Percentiles rank a stretch among this genome's conserved stretches.
Conservation (phyloP, 2,113 vertebrate genomes). For the Anser cygnoides region DNA sequence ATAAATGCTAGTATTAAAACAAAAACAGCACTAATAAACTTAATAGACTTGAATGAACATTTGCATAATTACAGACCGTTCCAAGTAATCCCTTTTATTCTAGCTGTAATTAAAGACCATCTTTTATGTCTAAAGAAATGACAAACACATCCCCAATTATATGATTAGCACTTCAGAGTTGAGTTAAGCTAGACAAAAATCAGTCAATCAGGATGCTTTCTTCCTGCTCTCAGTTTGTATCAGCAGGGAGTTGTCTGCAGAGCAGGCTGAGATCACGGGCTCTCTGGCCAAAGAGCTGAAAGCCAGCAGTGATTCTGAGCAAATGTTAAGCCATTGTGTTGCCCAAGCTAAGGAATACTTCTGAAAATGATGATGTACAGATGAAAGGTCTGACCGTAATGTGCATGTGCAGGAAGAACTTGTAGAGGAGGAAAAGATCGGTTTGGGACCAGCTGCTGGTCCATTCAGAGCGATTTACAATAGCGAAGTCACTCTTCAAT, state of each 20-base stretch:
- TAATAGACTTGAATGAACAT: background rate
- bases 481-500: background rate
- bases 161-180: background rate
- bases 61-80: slow-evolving; percentile 22
- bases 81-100: background rate
- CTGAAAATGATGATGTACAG: background rate
- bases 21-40: background rate
- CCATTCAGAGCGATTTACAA: background rate
- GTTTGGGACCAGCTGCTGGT: background rate
- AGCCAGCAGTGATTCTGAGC: background rate
- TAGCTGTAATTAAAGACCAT: background rate
- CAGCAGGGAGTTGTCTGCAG: background rate
- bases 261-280: background rate
- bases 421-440: background rate
- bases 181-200: background rate
- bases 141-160: background rate
- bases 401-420: background rate
- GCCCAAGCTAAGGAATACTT: background rate
- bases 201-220: background rate
- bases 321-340: background rate
- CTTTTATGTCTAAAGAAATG: slow-evolving; percentile 41
- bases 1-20: background rate
- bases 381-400: background rate
- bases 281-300: background rate
- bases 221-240: background rate